A percentile compares a stretch with the other conserved stretches of the same genome.
Conservation (phyloP, 2,888 invertebrate species). For the Hyles lineata region DNA sequence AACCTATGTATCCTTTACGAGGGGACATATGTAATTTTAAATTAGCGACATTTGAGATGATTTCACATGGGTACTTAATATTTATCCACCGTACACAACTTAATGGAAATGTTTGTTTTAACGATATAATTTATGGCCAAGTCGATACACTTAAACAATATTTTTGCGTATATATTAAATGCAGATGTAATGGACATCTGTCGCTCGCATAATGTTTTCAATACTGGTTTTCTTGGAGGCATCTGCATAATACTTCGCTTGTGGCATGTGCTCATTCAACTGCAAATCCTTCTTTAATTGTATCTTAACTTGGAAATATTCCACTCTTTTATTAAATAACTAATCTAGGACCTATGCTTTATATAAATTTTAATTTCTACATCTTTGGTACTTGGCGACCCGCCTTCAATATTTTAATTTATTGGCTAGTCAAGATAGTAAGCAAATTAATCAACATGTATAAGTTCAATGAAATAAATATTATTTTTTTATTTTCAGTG, state of each 20-base stretch:
- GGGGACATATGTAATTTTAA: background rate
- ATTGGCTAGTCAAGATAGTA: too few species aligned
- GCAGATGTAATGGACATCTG: background rate
- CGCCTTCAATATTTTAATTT: too few species aligned
- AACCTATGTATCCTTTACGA: background rate
- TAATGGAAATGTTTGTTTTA: slow-evolving; percentile 1
- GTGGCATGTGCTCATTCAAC: background rate
- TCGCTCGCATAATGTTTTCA: background rate
- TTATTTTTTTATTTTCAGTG: too few species aligned
- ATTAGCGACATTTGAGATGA: background rate
- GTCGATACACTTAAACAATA: background rate
- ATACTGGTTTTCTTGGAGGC: slow-evolving; percentile 7
- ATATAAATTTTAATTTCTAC: too few species aligned
- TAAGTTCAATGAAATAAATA: too few species aligned
- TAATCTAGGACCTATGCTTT: too few species aligned
- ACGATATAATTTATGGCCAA: background rate
- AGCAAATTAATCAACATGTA: too few species aligned
- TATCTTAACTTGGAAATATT: background rate
- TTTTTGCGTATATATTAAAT: background rate
- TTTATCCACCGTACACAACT: background rate
- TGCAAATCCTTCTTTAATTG: background rate
- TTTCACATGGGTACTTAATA: background rate
- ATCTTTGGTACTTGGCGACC: too few species aligned
- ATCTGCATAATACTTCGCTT: background rate
- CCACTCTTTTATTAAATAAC: background rate